Evolutionary conservation across 2,888 invertebrate genomes (phyloP).

Genomic region (Sminthurides aquaticus): DNA sequence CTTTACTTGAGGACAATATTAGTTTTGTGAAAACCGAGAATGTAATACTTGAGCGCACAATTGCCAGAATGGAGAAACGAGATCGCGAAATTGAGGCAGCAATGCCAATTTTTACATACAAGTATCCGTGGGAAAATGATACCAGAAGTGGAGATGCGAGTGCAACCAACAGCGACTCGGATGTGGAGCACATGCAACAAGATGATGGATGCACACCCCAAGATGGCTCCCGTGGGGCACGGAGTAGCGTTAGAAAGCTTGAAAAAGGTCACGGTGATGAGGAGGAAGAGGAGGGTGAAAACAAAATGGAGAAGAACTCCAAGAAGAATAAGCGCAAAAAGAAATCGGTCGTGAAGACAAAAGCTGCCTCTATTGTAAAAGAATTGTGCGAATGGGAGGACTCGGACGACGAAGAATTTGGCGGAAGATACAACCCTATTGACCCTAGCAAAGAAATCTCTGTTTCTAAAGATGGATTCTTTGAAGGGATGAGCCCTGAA

Average conservation of each 20-base stretch:
- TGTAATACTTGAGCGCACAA: constrained; percentile 17
- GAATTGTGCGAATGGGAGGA: constrained; percentile 17
- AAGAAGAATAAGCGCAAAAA: constrained; percentile 3
- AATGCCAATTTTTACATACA: constrained; percentile 22
- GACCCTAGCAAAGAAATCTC: constrained; percentile 11
- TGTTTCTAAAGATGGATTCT: constrained; percentile 12
- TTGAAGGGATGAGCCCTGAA: constrained; percentile 11
- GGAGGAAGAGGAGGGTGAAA: constrained; percentile 11
- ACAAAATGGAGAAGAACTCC: neutral
- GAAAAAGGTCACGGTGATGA: neutral
- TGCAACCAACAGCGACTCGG: neutral
- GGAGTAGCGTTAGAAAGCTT: neutral
- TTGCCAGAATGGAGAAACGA: constrained; percentile 21
- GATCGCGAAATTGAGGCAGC: constrained; percentile 25
- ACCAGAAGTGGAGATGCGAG: neutral
- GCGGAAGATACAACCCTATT: constrained; percentile 1
- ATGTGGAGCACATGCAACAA: neutral
- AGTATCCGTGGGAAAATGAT: constrained; percentile 19
- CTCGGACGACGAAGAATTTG: neutral
- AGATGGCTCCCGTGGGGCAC: too few relatives aligned
- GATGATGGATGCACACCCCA: too few relatives aligned
- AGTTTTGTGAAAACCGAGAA: constrained; percentile 18
- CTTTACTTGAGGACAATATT: constrained; percentile 9
- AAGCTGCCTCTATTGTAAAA: constrained; percentile 3
- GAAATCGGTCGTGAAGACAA: neutral